Evolutionary conservation across 1,140 invertebrate genomes (phyloP), one percentile per base, ranked within the genome.

Genomic region (Microplitis demolitor): DNA sequence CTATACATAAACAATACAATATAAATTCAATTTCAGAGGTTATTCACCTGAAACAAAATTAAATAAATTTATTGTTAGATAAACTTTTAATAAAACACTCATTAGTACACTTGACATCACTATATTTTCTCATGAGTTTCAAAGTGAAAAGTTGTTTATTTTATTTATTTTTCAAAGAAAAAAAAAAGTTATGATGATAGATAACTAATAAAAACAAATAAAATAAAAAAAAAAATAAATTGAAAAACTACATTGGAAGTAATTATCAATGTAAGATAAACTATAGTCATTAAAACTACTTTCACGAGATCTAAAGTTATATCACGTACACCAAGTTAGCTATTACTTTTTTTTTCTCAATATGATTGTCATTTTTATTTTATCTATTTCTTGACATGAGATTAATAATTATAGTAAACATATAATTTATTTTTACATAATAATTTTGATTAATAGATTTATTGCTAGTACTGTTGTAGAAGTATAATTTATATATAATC

Each of bases 201-300:
- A 45, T 50, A 66, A 66, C 54, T 68, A 39, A 24, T 24, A 24
- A 24, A 24, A 24, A 24, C 24, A 24, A 24, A 24, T 24, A 24
- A 24, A 24, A 24, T 1, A 24, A 24, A 24, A 24, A 24, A 24
- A 24, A 24, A 24, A 24, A 24, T 24, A 24, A 24, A 24, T 24
- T 24, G 24, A 14, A 66, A 50, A 33, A 9, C 24, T 50, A 50
- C 35, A 9, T 16, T 45, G 13, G 13, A 45, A 61, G 33, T 14
- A 35, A 60, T 69, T 24, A 69, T 69, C 61, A 69, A 69, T 34
- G 13, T 61, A 16, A 54, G 6, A 61, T 35, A 69, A 69, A 69
- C 56, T 69, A 62, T 50, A 24, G 66, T 67, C 51, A 34, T 56
- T 68, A 45, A 67, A 72, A 72, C 71, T n/a, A 72, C 70, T 72